Evolutionary conservation across 1,140 invertebrate species (phyloP).

Genomic region (Pinna nobilis): DNA sequence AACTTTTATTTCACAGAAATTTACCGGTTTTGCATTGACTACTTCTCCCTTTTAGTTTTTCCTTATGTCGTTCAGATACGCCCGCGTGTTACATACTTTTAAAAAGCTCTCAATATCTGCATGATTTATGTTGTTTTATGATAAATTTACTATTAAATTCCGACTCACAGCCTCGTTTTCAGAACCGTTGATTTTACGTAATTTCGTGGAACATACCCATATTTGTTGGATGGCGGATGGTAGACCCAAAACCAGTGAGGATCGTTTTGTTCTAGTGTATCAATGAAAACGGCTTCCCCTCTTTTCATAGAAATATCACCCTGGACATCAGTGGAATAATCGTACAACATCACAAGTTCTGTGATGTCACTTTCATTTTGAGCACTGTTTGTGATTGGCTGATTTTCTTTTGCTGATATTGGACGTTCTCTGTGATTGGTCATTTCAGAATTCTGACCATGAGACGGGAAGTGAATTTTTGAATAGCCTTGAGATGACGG

Average conservation of each 20-base stretch:
- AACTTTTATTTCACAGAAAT: too few relatives aligned
- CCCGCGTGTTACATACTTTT: too few relatives aligned
- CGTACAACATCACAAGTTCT: constrained; percentile 94
- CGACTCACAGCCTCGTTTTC: constrained; percentile 73
- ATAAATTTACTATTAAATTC: too few relatives aligned
- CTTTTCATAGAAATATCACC: constrained; percentile 92
- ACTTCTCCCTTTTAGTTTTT: too few relatives aligned
- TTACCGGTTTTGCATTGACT: too few relatives aligned
- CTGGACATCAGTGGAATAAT: constrained; percentile 94
- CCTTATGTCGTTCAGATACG: too few relatives aligned
- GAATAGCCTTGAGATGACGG: neutral
- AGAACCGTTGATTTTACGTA: constrained; percentile 84
- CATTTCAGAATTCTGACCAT: neutral
- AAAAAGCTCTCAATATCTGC: too few relatives aligned
- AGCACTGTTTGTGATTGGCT: too few relatives aligned
- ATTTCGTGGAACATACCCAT: constrained; percentile 95
- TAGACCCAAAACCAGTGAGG: constrained; percentile 97
- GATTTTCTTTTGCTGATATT: too few relatives aligned
- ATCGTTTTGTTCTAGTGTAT: constrained; percentile 93
- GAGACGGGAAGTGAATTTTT: neutral
- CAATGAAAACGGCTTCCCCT: constrained; percentile 96
- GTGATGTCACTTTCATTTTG: constrained; percentile 63
- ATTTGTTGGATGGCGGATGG: constrained; percentile 92
- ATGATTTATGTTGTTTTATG: too few relatives aligned
- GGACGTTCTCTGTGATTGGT: neutral